phyloP scores from a whole-genome alignment of 2,113 vertebrate species.

The Rutilus rutilus region DNA sequence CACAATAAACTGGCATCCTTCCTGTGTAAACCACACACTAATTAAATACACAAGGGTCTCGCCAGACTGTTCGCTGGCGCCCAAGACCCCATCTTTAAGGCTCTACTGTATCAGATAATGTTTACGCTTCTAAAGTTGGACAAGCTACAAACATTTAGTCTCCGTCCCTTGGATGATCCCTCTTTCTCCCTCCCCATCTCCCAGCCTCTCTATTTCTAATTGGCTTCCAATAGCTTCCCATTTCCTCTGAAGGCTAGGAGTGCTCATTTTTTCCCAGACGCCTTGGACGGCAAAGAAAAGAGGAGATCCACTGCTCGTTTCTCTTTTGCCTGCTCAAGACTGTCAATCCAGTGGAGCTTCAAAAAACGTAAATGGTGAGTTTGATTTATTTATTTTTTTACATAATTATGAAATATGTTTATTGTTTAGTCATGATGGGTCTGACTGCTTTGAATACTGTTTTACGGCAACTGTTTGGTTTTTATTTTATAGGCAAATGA shows the following conservation, averaged over 20 bases:
- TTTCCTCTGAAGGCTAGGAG: constrained; percentile 63
- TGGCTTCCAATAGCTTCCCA: constrained; percentile 65
- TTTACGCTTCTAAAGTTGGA: constrained; percentile 35
- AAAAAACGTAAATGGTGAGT: constrained; percentile 52
- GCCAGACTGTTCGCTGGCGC: constrained; percentile 16
- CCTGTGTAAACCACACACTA: constrained; percentile 15
- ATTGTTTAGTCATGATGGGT: not conserved
- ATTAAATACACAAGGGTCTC: constrained; percentile 30
- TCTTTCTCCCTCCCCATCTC: constrained; percentile 14
- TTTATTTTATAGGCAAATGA: not conserved
- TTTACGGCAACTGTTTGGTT: not conserved
- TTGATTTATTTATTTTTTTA: not conserved
- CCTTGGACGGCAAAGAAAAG: constrained; percentile 52
- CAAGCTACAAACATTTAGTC: constrained; percentile 37
- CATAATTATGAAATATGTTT: not conserved
- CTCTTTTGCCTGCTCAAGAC: constrained; percentile 35
- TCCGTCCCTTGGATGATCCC: constrained; percentile 29
- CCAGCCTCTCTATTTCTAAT: constrained; percentile 62
- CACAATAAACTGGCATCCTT: constrained; percentile 6
- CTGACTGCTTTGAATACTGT: not conserved
- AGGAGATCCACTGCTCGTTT: constrained; percentile 56
- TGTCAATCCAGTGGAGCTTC: constrained; percentile 45
- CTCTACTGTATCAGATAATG: constrained; percentile 18
- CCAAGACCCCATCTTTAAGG: constrained; percentile 7
- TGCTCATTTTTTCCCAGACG: constrained; percentile 62